phyloP scores from a whole-genome alignment of 2,797 vertebrate species.

The Thamnophis elegans region DNA sequence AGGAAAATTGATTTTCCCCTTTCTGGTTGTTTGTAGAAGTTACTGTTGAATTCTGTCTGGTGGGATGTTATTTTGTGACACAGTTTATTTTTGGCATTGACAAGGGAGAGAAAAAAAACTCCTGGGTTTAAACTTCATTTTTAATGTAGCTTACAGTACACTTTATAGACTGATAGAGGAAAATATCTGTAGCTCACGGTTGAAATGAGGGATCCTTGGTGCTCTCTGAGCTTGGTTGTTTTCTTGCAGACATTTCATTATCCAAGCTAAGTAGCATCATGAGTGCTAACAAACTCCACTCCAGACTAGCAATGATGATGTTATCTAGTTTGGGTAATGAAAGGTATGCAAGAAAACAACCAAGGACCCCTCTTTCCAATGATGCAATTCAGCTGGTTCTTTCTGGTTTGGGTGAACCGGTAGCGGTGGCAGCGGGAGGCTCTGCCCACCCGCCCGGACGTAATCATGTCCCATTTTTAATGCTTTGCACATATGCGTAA shows the following conservation, averaged over 20 bases:
- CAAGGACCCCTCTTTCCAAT: background rate
- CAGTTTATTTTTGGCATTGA: conserved; percentile 1
- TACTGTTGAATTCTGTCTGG: background rate
- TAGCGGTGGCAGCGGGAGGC: no score
- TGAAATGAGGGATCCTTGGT: background rate
- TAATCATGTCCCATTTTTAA: no score
- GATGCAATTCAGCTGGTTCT: no score
- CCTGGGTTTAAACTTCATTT: background rate
- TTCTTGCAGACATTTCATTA: background rate
- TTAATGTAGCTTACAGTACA: background rate
- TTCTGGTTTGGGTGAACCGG: no score
- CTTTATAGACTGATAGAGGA: background rate
- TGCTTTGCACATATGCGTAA: no score
- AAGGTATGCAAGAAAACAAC: background rate
- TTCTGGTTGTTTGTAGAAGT: background rate
- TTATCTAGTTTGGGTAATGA: background rate
- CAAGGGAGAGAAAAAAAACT: background rate
- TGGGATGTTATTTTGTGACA: background rate
- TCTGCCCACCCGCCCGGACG: no score
- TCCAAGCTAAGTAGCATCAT: background rate
- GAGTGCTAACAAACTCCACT: background rate
- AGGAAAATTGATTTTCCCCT: background rate
- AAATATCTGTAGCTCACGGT: background rate
- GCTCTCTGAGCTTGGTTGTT: background rate
- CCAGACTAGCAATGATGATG: background rate